Base-by-base conservation (phyloP, 2,113 vertebrate species). In the Brachyhypopomus gauderio region DNA sequence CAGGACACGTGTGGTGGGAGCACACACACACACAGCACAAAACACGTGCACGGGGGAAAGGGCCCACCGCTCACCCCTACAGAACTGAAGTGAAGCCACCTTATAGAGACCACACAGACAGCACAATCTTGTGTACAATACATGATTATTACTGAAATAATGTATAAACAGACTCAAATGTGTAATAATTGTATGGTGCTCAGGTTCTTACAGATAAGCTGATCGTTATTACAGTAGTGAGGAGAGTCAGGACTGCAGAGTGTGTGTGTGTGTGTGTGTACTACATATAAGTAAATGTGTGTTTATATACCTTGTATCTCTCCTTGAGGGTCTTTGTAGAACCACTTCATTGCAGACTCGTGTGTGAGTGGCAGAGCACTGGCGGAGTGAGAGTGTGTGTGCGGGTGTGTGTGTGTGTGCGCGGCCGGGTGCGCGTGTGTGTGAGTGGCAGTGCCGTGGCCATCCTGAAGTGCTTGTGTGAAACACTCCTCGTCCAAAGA, bases 281-380 rank as follows among this genome's bases (percentile, higher is more conserved):
- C 30, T 52, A 52, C 9, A 14, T 52, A 14, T 14, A 52, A 1
- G 16, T 58, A 7, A 6, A 34, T 30, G 16, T 20, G 17, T 9
- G 27, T 14, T 17, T 58, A 30, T 1, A 2, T 71, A 95, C 94
- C 94, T 90, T 95, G 94, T 84, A 95, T 93, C 81, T 95, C 94
- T 62, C 92, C 94, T 84, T 95, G 94, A 0, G 94, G 94, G 59
- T 95, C 94, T 84, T 95, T 95, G 89, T 95, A 95, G 87, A 95
- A 95, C 94, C 94, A 95, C 86, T 94, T 95, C 83, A 94, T 93
- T 78, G 94, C 94, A 0, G 94, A 93, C 30, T 94, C 94, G 0
- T 94, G 93, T 20, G 92, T 92, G 27, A 95, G 94, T 0, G 94
- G 94, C 56, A 95, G 89, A 55, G 94, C 94, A 1, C 71, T 77